Conservation (phyloP, 1,140 invertebrate species). For the Temnothorax longispinosus region DNA sequence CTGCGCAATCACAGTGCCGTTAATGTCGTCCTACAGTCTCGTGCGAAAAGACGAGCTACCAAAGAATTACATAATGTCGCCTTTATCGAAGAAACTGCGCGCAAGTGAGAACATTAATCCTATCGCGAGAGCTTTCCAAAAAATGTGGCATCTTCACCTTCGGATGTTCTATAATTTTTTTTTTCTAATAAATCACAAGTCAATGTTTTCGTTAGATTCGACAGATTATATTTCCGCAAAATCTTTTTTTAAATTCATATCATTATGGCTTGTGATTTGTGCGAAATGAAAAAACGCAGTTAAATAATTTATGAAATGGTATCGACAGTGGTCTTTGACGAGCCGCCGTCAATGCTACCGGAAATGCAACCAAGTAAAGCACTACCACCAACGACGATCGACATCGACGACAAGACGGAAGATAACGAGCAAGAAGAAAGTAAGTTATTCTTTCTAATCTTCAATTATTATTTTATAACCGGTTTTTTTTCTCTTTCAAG, state of each 20-base stretch:
- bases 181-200: not conserved
- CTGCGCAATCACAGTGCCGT: slow-evolving; percentile 70
- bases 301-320: slow-evolving; percentile 21
- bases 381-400: not conserved
- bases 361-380: not conserved
- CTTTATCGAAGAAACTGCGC: slow-evolving; percentile 36
- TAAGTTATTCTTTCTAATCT: slow-evolving; percentile 5
- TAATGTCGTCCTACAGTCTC: slow-evolving; percentile 48
- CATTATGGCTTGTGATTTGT: not conserved
- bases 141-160: not conserved
- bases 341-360: not conserved
- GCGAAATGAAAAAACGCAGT: not conserved
- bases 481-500: slow-evolving; percentile 74
- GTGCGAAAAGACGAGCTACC: slow-evolving; percentile 69
- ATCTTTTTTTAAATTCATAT: not conserved
- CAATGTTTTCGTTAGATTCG: not conserved
- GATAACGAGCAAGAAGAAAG: not conserved
- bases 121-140: not conserved
- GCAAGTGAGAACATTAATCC: slow-evolving; percentile 58
- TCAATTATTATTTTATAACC: not conserved
- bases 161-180: not conserved
- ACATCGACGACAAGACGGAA: not conserved
- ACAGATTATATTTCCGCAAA: not conserved
- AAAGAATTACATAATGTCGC: slow-evolving; percentile 73
- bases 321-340: not conserved